These are phyloP conservation scores for Andrena flavipes DNA, from an alignment of 2,888 invertebrate genomes.

Conservation along the genomic window DNA sequence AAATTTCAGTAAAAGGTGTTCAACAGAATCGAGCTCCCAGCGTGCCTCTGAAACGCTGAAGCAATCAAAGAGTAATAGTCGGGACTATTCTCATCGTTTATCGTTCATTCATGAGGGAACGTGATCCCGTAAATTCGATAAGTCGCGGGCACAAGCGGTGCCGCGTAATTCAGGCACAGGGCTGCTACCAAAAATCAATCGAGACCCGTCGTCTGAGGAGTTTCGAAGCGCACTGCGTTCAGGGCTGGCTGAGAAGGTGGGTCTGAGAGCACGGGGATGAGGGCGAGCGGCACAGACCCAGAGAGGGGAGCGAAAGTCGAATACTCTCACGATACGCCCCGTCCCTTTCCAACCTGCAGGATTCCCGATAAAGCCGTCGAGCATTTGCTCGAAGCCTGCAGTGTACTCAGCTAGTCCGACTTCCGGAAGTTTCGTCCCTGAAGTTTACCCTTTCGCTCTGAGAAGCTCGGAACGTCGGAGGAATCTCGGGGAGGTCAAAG, in stretches of 20 bases:
- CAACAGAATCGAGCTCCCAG: neutral
- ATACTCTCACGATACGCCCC: constrained; percentile 64
- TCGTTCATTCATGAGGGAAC: constrained; percentile 24
- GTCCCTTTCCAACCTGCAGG: constrained; percentile 59
- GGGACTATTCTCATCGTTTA: constrained; percentile 15
- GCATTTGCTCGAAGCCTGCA: constrained; percentile 69
- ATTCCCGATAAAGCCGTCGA: constrained; percentile 72
- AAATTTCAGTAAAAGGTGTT: neutral
- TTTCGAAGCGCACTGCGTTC: constrained; percentile 57
- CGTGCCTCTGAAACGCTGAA: neutral
- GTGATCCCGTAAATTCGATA: constrained; percentile 41
- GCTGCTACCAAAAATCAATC: constrained; percentile 65
- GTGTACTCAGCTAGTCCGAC: constrained; percentile 69
- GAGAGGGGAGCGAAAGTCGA: constrained; percentile 45
- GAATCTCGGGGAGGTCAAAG: constrained; percentile 68
- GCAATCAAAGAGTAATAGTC: neutral
- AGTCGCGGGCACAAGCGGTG: constrained; percentile 28
- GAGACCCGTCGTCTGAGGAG: constrained; percentile 55
- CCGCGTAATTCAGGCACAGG: constrained; percentile 52
- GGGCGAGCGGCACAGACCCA: constrained; percentile 10
- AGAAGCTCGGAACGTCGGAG: constrained; percentile 58
- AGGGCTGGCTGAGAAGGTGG: constrained; percentile 32
- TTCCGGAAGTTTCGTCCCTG: constrained; percentile 71
- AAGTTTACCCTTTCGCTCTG: constrained; percentile 73
- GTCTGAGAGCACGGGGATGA: constrained; percentile 36